These are phyloP conservation scores for Drosophila imparisetae DNA, from an alignment of 2,888 invertebrate genomes.

Conservation along the genomic window DNA sequence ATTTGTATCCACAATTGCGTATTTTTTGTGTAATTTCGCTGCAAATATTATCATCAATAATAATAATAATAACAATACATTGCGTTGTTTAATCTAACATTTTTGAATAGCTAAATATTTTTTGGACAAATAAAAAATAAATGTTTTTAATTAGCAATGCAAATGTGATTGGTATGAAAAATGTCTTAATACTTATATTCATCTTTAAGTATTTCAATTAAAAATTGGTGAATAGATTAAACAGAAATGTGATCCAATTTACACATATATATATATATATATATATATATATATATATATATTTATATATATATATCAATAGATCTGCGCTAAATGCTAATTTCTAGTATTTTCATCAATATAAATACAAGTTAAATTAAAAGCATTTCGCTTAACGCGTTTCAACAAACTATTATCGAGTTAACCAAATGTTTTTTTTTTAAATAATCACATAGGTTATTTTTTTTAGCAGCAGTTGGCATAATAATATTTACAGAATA, in stretches of 20 bases:
- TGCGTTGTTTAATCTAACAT: neutral
- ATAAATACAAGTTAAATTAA: constrained; percentile 8
- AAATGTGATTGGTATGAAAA: neutral
- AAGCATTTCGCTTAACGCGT: constrained; percentile 14
- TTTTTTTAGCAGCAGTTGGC: constrained; percentile 31
- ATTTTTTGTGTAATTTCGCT: constrained; percentile 4
- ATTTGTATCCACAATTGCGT: constrained; percentile 25
- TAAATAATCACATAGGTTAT: constrained; percentile 32
- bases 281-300: too few relatives aligned
- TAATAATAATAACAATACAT: constrained; percentile 1
- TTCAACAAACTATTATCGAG: constrained; percentile 6
- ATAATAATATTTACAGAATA: constrained; percentile 50
- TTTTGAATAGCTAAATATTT: neutral
- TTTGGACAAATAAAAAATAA: neutral
- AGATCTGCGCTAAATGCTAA: constrained; percentile 1
- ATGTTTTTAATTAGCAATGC: neutral
- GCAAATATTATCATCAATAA: neutral
- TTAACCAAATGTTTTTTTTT: constrained; percentile 14
- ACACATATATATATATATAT: neutral
- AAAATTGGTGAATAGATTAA: constrained; percentile 9
- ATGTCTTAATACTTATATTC: neutral
- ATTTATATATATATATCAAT: neutral
- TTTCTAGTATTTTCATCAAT: neutral
- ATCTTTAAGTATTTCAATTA: constrained; percentile 17
- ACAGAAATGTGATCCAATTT: constrained; percentile 10